A percentile compares a stretch with the other conserved stretches of the same genome.
Evolutionary conservation across 2,888 invertebrate genomes (phyloP).

Genomic region (Trissonchulus latispiculum): DNA sequence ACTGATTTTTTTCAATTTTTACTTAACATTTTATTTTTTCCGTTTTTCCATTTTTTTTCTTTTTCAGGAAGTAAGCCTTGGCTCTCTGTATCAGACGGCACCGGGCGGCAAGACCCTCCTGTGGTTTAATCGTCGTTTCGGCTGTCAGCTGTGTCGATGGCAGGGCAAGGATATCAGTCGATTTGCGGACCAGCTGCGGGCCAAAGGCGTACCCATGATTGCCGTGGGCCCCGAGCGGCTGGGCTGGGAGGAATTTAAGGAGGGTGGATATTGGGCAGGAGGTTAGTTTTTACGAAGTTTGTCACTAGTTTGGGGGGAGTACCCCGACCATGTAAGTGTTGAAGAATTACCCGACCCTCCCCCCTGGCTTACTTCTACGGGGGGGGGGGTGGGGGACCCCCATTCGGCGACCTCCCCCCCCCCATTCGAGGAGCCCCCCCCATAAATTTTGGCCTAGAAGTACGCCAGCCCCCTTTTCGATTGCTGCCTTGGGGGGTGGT

Average conservation of each 20-base stretch:
- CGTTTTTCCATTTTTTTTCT: too few species aligned
- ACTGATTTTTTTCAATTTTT: too few species aligned
- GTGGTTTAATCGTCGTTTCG: constrained; percentile 16
- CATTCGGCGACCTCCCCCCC: too few species aligned
- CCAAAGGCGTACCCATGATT: constrained; percentile 10
- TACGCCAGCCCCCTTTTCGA: too few species aligned
- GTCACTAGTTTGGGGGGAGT: too few species aligned
- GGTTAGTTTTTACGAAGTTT: not conserved
- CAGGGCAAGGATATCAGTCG: not conserved
- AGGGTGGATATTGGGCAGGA: constrained; percentile 19
- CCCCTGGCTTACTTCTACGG: too few species aligned
- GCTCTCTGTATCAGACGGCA: not conserved
- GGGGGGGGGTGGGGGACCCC: too few species aligned
- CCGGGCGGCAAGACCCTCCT: not conserved
- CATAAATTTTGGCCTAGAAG: too few species aligned
- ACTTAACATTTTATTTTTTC: too few species aligned
- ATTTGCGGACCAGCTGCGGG: not conserved
- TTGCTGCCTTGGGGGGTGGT: not conserved
- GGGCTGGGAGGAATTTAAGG: constrained; percentile 20
- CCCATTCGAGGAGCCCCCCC: too few species aligned
- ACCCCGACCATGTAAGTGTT: too few species aligned
- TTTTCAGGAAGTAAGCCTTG: constrained; percentile 8
- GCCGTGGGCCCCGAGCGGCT: constrained; percentile 12
- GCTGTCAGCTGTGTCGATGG: constrained; percentile 19
- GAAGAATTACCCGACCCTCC: too few species aligned